Conservation (phyloP, 2,113 vertebrate genomes). For the Pteropus alecto region DNA sequence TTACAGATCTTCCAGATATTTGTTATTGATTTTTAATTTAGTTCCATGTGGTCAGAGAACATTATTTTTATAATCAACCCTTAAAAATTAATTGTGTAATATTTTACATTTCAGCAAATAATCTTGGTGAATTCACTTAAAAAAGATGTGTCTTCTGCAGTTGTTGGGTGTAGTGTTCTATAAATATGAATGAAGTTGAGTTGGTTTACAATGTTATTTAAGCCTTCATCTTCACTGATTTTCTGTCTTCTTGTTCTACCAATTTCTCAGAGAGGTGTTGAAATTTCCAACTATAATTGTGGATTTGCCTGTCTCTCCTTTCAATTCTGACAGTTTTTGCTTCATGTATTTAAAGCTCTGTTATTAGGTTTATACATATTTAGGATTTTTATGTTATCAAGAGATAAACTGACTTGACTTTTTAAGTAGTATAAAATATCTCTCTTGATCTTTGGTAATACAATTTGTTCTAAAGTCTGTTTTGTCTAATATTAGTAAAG, state of each 20-base stretch:
- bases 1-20: background rate
- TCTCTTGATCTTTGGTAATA: background rate
- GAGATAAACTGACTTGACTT: background rate
- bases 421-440: background rate
- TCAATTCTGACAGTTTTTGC: background rate
- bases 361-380: background rate
- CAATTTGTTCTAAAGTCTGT: background rate
- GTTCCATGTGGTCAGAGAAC: background rate
- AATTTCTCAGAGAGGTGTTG: background rate
- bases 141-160: background rate
- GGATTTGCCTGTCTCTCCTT: background rate
- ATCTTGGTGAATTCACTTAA: background rate
- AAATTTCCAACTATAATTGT: background rate
- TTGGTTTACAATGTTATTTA: background rate
- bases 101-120: background rate
- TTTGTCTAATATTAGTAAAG: conserved; percentile 14
- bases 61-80: background rate
- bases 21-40: conserved; percentile 6
- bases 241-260: background rate
- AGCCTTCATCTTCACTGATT: background rate
- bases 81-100: background rate
- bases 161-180: background rate
- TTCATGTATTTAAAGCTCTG: background rate
- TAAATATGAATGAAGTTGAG: background rate
- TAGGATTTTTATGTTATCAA: background rate